These are phyloP conservation scores for Clarias platycephalus DNA, from an alignment of 2,797 vertebrate genomes.

Conservation along the genomic window DNA sequence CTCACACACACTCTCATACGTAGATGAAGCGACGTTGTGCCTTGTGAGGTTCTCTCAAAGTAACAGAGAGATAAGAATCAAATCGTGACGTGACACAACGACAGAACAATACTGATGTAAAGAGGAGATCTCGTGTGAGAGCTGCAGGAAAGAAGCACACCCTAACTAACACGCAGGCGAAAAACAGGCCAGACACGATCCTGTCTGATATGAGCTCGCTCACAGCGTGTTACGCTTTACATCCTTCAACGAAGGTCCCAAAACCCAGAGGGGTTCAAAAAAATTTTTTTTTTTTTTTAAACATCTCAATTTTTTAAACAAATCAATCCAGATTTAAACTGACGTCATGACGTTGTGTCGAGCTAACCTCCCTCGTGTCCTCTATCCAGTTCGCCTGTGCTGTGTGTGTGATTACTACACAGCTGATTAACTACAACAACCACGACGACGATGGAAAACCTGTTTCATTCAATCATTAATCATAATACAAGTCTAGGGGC, in stretches of 20 bases:
- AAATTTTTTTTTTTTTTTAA: not conserved
- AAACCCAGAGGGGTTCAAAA: not conserved
- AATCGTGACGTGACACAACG: conserved; percentile 19
- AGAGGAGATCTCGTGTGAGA: conserved; percentile 14
- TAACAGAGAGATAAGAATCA: conserved; percentile 54
- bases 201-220: too few relatives aligned
- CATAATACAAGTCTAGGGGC: not conserved
- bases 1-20: not conserved
- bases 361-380: not conserved
- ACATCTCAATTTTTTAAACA: not conserved
- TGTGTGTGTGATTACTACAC: not conserved
- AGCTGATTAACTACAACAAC: not conserved
- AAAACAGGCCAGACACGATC: not conserved
- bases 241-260: not conserved
- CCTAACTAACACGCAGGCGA: conserved; percentile 50
- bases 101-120: conserved; percentile 33
- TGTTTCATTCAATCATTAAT: not conserved
- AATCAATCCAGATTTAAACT: not conserved
- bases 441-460: not conserved
- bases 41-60: conserved; percentile 51
- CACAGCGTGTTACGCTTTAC: not conserved
- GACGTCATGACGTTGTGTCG: not conserved
- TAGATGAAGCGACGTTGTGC: not conserved
- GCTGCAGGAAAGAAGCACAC: conserved; percentile 19
- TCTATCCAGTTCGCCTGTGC: too few relatives aligned